A percentile compares a stretch with the other conserved stretches of the same genome.
Conservation (phyloP, 1,140 invertebrate genomes). For the Cydia pomonella region DNA sequence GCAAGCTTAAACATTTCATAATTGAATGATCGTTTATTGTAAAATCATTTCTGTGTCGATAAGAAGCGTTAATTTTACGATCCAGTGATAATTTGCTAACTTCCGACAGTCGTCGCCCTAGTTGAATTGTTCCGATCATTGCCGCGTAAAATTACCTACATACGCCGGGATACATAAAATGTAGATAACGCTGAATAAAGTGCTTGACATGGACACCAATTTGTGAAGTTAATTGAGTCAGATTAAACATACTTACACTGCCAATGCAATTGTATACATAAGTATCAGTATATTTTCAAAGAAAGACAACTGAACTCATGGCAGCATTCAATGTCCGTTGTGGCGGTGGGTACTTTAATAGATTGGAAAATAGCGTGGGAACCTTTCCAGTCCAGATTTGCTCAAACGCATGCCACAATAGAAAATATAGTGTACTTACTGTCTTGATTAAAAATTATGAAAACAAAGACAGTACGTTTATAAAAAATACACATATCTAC, state of each 20-base stretch:
- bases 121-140: constrained; percentile 75
- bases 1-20: constrained; percentile 58
- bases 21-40: constrained; percentile 48
- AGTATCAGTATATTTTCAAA: not conserved
- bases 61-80: constrained; percentile 81
- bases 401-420: constrained; percentile 11
- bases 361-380: constrained; percentile 33
- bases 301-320: not conserved
- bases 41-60: constrained; percentile 78
- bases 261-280: not conserved
- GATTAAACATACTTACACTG: constrained; percentile 1
- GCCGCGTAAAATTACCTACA: constrained; percentile 64
- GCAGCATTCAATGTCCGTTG: constrained; percentile 6
- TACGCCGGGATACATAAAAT: constrained; percentile 57
- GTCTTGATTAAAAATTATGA: not conserved
- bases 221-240: constrained; percentile 16
- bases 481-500: not conserved
- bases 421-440: not conserved
- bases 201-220: constrained; percentile 3
- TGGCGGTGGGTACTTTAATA: constrained; percentile 22
- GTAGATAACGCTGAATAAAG: constrained; percentile 36
- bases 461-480: not conserved
- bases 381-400: constrained; percentile 15
- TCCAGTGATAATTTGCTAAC: constrained; percentile 79
- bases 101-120: constrained; percentile 78